A percentile compares a stretch with the other conserved stretches of the same genome.
These are phyloP conservation scores for Schlechtendalia chinensis DNA, from an alignment of 1,140 invertebrate genomes.

Conservation along the genomic window DNA sequence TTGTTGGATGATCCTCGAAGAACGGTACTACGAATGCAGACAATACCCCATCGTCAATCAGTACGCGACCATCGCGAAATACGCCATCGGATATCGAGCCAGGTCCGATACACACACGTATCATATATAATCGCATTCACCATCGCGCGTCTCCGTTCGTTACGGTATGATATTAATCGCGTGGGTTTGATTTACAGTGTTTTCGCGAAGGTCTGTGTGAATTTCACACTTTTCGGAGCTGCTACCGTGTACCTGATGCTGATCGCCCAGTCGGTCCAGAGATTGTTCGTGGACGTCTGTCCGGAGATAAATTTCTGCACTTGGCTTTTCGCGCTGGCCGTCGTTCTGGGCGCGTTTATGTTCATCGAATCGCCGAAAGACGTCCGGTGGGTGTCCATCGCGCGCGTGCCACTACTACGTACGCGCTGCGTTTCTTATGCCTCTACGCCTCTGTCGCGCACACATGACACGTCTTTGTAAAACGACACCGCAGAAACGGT, in stretches of 20 bases:
- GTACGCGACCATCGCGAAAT: conserved; percentile 67
- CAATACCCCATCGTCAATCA: conserved; percentile 61
- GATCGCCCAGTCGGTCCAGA: conserved; percentile 65
- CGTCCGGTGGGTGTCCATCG: conserved; percentile 62
- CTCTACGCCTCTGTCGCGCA: too few relatives aligned
- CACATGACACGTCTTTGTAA: too few relatives aligned
- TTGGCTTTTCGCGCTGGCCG: conserved; percentile 66
- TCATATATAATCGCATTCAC: too few relatives aligned
- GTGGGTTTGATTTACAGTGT: not conserved
- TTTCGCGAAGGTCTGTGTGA: conserved; percentile 60
- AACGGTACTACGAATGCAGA: conserved; percentile 64
- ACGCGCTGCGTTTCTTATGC: too few relatives aligned
- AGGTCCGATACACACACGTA: conserved; percentile 62
- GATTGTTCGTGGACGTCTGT: conserved; percentile 58
- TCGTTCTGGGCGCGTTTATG: conserved; percentile 63
- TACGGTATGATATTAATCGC: too few relatives aligned
- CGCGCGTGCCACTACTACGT: too few relatives aligned
- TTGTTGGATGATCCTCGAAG: conserved; percentile 72
- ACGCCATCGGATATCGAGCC: conserved; percentile 63
- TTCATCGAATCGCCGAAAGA: conserved; percentile 73
- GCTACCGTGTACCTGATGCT: conserved; percentile 69
- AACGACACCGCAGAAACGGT: too few relatives aligned
- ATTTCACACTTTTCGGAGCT: conserved; percentile 69
- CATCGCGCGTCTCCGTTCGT: too few relatives aligned
- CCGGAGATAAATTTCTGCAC: conserved; percentile 61